Conservation (phyloP, 2,113 vertebrate species). For the Psephotus haematonotus region DNA sequence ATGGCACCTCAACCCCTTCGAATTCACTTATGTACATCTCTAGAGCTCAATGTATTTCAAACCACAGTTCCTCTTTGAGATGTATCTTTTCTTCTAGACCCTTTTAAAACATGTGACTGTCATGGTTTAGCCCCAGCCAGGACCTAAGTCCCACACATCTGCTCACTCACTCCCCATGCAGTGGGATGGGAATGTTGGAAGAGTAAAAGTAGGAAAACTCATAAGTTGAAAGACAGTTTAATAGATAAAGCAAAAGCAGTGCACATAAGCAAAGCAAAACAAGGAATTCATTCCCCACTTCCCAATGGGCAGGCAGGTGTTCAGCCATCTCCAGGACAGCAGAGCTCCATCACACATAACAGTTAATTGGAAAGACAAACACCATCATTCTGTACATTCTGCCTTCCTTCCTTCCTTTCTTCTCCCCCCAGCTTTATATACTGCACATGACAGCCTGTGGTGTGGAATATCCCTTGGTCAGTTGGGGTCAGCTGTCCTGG, state of each 20-base stretch:
- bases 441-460: not conserved
- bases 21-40: not conserved
- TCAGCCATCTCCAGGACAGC: not conserved
- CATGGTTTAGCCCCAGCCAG: not conserved
- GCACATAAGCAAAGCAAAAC: not conserved
- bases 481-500: not conserved
- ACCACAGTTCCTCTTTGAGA: not conserved
- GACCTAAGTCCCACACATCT: not conserved
- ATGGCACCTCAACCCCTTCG: not conserved
- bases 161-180: not conserved
- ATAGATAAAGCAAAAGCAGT: not conserved
- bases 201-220: not conserved
- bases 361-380: not conserved
- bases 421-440: not conserved
- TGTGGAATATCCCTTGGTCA: not conserved
- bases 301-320: not conserved
- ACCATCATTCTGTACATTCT: not conserved
- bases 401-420: not conserved
- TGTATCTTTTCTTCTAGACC: not conserved
- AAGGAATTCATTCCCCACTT: not conserved
- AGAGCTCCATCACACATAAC: rapidly evolving
- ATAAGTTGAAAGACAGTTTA: not conserved
- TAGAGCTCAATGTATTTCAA: not conserved
- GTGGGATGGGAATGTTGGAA: not conserved
- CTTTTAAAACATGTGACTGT: not conserved